phyloP scores from a whole-genome alignment of 2,113 vertebrate species.

The Antennarius striatus region DNA sequence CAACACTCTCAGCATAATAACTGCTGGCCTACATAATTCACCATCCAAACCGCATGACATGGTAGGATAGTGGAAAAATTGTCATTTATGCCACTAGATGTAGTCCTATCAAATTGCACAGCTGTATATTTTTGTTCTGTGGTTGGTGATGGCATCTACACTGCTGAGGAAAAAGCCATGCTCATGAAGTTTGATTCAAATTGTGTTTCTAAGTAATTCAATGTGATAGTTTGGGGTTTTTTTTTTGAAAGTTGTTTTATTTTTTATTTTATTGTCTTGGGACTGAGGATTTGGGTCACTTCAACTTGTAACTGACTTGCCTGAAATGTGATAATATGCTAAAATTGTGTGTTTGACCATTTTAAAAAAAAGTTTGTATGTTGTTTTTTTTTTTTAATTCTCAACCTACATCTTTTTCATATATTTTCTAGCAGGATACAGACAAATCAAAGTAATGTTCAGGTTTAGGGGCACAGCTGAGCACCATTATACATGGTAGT shows the following conservation, averaged over 20 bases:
- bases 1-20: slow-evolving; percentile 27
- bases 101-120: slow-evolving; percentile 26
- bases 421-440: too few relatives aligned
- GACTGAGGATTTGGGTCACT: neutral
- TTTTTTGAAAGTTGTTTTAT: neutral
- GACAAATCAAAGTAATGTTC: too few relatives aligned
- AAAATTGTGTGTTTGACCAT: neutral
- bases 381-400: too few relatives aligned
- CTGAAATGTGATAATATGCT: neutral
- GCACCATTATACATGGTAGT: too few relatives aligned
- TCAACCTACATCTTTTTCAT: too few relatives aligned
- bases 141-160: slow-evolving; percentile 24
- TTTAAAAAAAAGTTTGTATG: too few relatives aligned
- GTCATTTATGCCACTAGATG: slow-evolving; percentile 23
- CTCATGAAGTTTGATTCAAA: neutral
- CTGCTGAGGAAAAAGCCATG: slow-evolving; percentile 34
- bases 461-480: too few relatives aligned
- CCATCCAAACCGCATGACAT: slow-evolving; percentile 45
- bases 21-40: slow-evolving; percentile 42
- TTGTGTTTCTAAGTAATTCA: slow-evolving; percentile 7
- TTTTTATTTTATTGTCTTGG: neutral
- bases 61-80: slow-evolving; percentile 51
- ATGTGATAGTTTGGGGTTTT: neutral
- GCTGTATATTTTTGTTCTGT: slow-evolving; percentile 13
- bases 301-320: neutral